phyloP scores from a whole-genome alignment of 2,113 vertebrate genomes.

The Otolemur garnettii region DNA sequence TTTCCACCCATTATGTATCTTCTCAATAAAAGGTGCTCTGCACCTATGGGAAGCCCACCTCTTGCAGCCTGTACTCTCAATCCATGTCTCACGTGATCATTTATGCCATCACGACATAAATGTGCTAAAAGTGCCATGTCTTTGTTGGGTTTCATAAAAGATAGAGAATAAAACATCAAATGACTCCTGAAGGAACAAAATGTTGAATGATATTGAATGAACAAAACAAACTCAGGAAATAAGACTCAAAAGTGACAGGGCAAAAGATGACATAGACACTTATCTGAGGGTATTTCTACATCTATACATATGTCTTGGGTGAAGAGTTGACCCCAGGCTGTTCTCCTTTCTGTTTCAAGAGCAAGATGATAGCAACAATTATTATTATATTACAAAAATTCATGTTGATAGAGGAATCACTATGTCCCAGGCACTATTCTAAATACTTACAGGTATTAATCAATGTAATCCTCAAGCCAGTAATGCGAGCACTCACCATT shows the following conservation, averaged over 20 bases:
- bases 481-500: background rate
- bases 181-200: background rate
- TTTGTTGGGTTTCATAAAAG: background rate
- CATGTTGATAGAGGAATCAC: background rate
- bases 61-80: too few species aligned
- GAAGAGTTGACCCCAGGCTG: background rate
- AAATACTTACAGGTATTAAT: background rate
- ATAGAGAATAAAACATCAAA: background rate
- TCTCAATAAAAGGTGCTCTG: too few species aligned
- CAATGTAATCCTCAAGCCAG: background rate
- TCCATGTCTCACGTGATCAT: too few species aligned
- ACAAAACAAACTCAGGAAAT: background rate
- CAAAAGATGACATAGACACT: background rate
- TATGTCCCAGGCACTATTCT: background rate
- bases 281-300: background rate
- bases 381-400: background rate
- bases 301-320: background rate
- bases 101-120: too few species aligned
- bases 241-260: background rate
- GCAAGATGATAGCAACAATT: background rate
- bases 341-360: background rate
- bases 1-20: too few species aligned
- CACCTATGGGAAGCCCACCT: too few species aligned
- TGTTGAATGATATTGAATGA: background rate
- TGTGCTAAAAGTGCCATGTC: background rate